Percentiles rank a stretch among this genome's conserved stretches.
Evolutionary conservation across 2,797 vertebrate genomes (phyloP).

Genomic region (Apogon hyalosoma): DNA sequence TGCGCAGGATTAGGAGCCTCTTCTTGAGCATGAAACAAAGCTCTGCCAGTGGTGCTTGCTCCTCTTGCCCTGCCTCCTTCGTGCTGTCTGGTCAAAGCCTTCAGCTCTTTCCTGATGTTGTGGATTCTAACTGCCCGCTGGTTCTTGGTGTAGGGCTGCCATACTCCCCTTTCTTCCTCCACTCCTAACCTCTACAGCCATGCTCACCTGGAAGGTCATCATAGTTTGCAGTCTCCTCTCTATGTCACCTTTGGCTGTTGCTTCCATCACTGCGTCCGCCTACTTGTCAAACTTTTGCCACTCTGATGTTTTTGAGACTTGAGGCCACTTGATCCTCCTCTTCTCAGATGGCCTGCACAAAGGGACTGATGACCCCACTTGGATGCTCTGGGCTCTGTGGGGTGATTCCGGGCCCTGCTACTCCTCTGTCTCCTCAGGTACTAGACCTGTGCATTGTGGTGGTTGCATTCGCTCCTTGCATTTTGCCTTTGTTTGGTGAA

Average conservation of each 20-base stretch:
- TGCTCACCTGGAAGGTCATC: neutral
- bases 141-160: no score
- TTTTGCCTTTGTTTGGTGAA: no score
- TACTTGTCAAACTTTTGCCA: slow-evolving; percentile 6
- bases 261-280: neutral
- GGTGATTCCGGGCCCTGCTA: neutral
- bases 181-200: slow-evolving; percentile 1
- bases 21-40: no score
- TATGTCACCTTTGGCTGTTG: slow-evolving; percentile 1
- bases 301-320: neutral
- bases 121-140: neutral
- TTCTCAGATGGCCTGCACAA: neutral
- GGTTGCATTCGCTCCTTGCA: no score
- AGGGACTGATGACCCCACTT: slow-evolving; percentile 2
- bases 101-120: no score
- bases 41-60: no score
- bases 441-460: no score
- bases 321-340: slow-evolving; percentile 8
- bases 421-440: no score
- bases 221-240: neutral
- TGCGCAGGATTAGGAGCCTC: slow-evolving; percentile 10
- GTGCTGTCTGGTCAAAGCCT: no score
- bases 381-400: slow-evolving; percentile 12
- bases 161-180: slow-evolving; percentile 1
- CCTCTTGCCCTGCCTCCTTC: no score